These are phyloP conservation scores for Cepaea nemoralis DNA, from an alignment of 1,140 invertebrate genomes.

Conservation along the genomic window DNA sequence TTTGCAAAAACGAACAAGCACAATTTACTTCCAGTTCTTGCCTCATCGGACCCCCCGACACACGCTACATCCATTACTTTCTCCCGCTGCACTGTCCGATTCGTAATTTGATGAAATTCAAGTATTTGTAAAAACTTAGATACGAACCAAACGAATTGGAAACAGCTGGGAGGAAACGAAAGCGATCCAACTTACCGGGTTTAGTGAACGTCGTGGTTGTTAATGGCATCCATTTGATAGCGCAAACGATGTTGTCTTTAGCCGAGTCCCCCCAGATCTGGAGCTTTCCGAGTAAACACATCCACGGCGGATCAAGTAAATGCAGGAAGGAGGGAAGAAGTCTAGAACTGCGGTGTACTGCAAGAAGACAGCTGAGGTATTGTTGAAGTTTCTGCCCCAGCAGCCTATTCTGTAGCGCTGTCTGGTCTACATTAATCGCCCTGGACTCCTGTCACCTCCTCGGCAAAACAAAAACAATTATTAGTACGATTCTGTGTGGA, in stretches of 20 bases:
- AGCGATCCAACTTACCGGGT: neutral
- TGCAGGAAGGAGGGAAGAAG: neutral
- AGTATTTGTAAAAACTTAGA: constrained; percentile 12
- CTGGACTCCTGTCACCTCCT: no score
- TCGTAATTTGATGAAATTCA: constrained; percentile 4
- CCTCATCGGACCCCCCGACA: neutral
- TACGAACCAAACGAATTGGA: neutral
- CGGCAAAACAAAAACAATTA: no score
- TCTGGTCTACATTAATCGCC: no score
- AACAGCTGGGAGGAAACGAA: neutral
- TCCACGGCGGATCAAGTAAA: neutral
- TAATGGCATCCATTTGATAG: constrained; percentile 13
- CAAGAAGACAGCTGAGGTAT: no score
- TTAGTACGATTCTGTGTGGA: no score
- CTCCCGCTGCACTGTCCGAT: constrained; percentile 14
- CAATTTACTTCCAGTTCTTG: neutral
- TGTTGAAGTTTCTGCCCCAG: no score
- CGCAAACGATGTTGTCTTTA: constrained; percentile 14
- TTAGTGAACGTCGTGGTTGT: neutral
- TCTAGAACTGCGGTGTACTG: no score
- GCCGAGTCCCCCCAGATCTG: neutral
- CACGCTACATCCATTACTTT: neutral
- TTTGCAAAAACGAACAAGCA: neutral
- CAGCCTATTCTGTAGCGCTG: no score
- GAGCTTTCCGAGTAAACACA: neutral